Evolutionary conservation across 2,888 invertebrate genomes (phyloP).

Genomic region (Imbricaverruca yamaguchii): DNA sequence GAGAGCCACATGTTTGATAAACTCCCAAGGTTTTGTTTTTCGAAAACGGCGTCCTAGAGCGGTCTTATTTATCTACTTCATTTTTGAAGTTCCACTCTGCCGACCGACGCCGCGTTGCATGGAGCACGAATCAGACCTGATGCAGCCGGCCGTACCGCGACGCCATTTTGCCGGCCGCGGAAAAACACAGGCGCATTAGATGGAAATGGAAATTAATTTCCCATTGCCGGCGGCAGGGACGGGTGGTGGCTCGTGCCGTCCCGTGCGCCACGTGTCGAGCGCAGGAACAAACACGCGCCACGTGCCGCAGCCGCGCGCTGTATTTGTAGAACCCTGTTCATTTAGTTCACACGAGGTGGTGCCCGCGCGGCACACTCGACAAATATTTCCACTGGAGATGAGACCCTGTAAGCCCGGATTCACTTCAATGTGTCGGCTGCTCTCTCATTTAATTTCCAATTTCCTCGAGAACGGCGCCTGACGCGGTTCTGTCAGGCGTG

Average conservation of each 20-base stretch:
- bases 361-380: not conserved
- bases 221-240: not conserved
- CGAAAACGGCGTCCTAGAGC: no score
- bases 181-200: not conserved
- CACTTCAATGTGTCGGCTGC: not conserved
- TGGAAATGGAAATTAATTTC: constrained; percentile 19
- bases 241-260: not conserved
- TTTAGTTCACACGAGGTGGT: not conserved
- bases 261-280: not conserved
- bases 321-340: constrained; percentile 16
- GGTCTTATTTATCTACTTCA: no score
- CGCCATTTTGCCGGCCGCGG: constrained; percentile 5
- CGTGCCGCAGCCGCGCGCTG: not conserved
- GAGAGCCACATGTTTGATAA: no score
- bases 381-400: constrained; percentile 12
- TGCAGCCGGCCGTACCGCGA: not conserved
- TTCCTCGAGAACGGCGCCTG: no score
- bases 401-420: not conserved
- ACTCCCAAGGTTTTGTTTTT: no score
- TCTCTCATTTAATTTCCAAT: no score
- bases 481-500: no score
- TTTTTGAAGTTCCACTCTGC: not conserved
- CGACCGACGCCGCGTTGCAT: not conserved
- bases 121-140: not conserved
- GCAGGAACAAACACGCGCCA: not conserved